Conservation (phyloP, 2,797 vertebrate genomes). For the Kryptolebias ocellatus region DNA sequence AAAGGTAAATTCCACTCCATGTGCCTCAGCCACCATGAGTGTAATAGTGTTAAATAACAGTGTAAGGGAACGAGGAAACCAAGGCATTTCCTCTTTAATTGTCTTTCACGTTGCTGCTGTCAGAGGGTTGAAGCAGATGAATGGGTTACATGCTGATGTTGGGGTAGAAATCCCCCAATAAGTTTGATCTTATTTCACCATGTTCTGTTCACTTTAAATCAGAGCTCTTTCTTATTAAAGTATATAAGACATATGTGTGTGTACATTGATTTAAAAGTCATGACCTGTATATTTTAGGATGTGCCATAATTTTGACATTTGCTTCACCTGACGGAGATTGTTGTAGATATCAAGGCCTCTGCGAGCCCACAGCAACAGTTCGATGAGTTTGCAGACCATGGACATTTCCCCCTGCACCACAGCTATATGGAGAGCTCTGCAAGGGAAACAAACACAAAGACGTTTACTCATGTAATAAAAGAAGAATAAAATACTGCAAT, state of each 20-base stretch:
- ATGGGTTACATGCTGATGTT: slow-evolving; percentile 16
- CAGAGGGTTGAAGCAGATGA: slow-evolving; percentile 38
- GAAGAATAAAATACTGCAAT: background rate
- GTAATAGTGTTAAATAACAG: slow-evolving; percentile 42
- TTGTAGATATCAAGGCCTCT: slow-evolving; percentile 86
- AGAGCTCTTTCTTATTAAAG: background rate
- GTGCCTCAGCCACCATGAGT: slow-evolving; percentile 35
- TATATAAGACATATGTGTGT: background rate
- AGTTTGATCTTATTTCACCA: background rate
- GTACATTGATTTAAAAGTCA: background rate
- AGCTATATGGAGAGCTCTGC: slow-evolving; percentile 90
- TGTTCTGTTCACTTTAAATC: background rate
- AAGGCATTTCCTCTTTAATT: slow-evolving; percentile 74
- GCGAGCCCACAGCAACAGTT: slow-evolving; percentile 72
- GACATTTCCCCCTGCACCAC: slow-evolving; percentile 83
- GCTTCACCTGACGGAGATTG: slow-evolving; percentile 88
- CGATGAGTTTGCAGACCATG: slow-evolving; percentile 74
- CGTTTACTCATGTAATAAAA: slow-evolving; percentile 8
- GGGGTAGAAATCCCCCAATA: slow-evolving; percentile 4
- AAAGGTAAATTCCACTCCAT: slow-evolving; percentile 65
- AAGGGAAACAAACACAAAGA: slow-evolving; percentile 40
- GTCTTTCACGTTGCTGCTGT: slow-evolving; percentile 62
- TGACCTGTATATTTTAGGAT: background rate
- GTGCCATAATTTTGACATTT: slow-evolving; percentile 1
- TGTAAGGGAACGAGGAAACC: slow-evolving; percentile 56